Conservation (phyloP, 2,797 vertebrate species). For the Forpus xanthops region DNA sequence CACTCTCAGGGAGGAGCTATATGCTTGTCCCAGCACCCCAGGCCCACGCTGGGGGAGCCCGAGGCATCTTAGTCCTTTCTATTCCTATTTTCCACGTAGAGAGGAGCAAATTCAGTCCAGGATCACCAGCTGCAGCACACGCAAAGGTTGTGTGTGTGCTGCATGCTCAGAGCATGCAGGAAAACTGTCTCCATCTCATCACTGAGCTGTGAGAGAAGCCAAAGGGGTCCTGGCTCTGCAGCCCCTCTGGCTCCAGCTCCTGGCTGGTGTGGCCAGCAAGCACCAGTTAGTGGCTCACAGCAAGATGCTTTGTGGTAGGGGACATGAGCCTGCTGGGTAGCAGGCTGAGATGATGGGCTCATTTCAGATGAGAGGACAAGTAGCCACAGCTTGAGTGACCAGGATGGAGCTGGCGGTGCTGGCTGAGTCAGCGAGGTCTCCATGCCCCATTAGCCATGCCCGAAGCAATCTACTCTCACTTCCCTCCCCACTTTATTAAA, state of each 20-base stretch:
- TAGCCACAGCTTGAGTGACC: slow-evolving; percentile 11
- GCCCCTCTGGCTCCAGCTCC: not conserved
- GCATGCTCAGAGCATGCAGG: not conserved
- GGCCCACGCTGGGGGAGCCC: slow-evolving; percentile 74
- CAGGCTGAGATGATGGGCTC: slow-evolving; percentile 4
- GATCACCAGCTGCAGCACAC: not conserved
- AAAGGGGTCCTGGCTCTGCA: not conserved
- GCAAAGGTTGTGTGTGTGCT: not conserved
- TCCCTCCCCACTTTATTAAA: not conserved
- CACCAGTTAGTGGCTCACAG: not conserved
- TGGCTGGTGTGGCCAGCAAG: not conserved
- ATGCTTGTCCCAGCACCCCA: slow-evolving; percentile 77
- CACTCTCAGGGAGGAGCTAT: slow-evolving; percentile 83
- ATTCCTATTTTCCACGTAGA: not conserved
- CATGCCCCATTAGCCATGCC: slow-evolving; percentile 56
- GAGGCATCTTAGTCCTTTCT: slow-evolving; percentile 67
- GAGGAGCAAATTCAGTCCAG: not conserved
- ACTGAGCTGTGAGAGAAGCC: not conserved
- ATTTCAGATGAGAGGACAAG: slow-evolving; percentile 15
- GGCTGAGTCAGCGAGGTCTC: slow-evolving; percentile 58
- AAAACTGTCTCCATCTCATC: not conserved
- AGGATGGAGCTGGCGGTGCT: not conserved
- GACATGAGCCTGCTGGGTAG: not conserved
- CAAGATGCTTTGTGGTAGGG: slow-evolving; percentile 18
- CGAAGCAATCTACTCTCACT: slow-evolving; percentile 36